Evolutionary conservation across 2,113 vertebrate species (phyloP).

Genomic region (Oryzias curvinotus): DNA sequence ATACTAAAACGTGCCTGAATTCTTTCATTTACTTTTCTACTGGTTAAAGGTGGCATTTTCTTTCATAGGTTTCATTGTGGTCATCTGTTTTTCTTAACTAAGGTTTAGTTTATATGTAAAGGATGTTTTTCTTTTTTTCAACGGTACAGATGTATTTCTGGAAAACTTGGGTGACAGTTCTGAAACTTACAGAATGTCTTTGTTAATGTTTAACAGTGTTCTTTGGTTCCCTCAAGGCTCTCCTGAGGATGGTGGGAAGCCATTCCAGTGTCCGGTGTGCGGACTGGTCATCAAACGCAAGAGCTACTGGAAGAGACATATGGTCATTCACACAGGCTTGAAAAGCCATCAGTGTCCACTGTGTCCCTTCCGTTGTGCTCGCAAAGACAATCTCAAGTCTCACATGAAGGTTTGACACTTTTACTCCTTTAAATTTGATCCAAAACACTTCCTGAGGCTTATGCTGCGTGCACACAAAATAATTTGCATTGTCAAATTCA

Average conservation of each 20-base stretch:
- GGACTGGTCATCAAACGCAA: slow-evolving; percentile 99
- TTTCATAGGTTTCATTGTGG: slow-evolving; percentile 15
- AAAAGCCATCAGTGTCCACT: slow-evolving; percentile 99
- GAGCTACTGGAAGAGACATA: slow-evolving; percentile 99
- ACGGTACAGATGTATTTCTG: neutral
- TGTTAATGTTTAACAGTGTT: slow-evolving; percentile 21
- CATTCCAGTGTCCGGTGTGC: slow-evolving; percentile 98
- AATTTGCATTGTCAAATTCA: no score
- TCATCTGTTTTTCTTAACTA: neutral
- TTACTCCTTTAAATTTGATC: slow-evolving; percentile 2
- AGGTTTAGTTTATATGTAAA: slow-evolving; percentile 5
- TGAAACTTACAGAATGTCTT: slow-evolving; percentile 4
- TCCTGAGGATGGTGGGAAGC: slow-evolving; percentile 96
- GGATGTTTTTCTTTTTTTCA: slow-evolving; percentile 17
- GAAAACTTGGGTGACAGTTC: neutral
- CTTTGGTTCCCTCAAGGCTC: slow-evolving; percentile 79
- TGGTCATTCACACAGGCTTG: slow-evolving; percentile 99
- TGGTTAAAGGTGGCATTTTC: slow-evolving; percentile 58
- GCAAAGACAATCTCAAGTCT: slow-evolving; percentile 99
- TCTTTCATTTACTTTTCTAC: slow-evolving; percentile 64
- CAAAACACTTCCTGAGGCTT: neutral
- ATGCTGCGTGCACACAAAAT: no score
- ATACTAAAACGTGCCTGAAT: slow-evolving; percentile 72
- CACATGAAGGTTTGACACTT: slow-evolving; percentile 96
- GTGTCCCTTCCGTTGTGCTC: slow-evolving; percentile 98